A percentile compares a stretch with the other conserved stretches of the same genome.
phyloP scores from a whole-genome alignment of 2,888 invertebrate species.

The Syrphus vitripennis region DNA sequence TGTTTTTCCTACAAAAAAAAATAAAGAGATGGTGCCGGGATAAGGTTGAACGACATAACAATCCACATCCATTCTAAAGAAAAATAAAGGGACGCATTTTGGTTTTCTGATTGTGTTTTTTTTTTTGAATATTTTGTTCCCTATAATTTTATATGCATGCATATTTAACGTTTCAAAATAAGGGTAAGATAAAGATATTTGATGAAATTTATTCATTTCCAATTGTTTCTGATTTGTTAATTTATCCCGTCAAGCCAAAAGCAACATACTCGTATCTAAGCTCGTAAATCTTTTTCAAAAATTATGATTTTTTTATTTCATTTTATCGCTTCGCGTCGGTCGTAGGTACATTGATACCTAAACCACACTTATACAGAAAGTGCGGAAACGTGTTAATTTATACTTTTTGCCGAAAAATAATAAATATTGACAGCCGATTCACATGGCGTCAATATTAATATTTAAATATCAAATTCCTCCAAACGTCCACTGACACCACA shows the following conservation, averaged over 20 bases:
- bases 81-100: conserved; percentile 16
- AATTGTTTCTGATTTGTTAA: conserved; percentile 23
- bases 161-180: conserved; percentile 13
- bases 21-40: conserved; percentile 53
- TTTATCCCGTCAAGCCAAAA: neutral
- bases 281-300: conserved; percentile 20
- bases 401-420: conserved; percentile 12
- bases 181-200: conserved; percentile 30
- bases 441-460: conserved; percentile 23
- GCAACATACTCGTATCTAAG: neutral
- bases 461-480: conserved; percentile 29
- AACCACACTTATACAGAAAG: neutral
- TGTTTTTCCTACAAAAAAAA: neutral
- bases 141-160: conserved; percentile 16
- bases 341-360: too few relatives aligned
- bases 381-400: conserved; percentile 19
- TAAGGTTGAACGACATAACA: conserved; percentile 21
- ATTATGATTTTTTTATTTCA: neutral
- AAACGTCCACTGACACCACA: conserved; percentile 44
- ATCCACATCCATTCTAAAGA: neutral
- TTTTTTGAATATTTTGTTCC: conserved; percentile 41
- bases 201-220: conserved; percentile 45
- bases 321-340: too few relatives aligned
- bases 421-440: conserved; percentile 30
- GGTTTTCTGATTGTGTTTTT: conserved; percentile 6